These are phyloP conservation scores for Chrosomus eos DNA, from an alignment of 2,797 vertebrate genomes.

Conservation along the genomic window DNA sequence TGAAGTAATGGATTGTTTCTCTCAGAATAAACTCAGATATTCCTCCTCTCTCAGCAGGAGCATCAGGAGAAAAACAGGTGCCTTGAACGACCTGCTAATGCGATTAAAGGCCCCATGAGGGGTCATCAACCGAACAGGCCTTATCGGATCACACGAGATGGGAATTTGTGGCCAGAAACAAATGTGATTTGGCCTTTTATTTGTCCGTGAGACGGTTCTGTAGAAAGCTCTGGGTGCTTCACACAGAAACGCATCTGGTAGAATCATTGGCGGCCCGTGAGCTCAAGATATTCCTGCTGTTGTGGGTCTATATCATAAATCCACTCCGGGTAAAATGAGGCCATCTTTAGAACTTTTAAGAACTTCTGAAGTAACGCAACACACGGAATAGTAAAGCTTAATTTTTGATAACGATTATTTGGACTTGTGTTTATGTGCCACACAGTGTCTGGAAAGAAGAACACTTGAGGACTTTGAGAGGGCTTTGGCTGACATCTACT, in stretches of 20 bases:
- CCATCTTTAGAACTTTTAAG: constrained; percentile 18
- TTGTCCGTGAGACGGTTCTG: constrained; percentile 44
- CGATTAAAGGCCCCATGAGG: constrained; percentile 11
- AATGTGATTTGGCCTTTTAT: constrained; percentile 45
- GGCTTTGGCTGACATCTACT: constrained; percentile 57
- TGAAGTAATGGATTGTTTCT: neutral
- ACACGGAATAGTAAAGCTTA: neutral
- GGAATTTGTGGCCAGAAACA: constrained; percentile 50
- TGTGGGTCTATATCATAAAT: constrained; percentile 46
- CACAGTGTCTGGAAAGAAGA: neutral
- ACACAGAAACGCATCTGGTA: constrained; percentile 60
- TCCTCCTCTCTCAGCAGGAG: neutral
- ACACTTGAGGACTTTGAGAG: constrained; percentile 7
- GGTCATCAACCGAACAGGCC: constrained; percentile 26
- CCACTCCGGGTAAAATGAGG: constrained; percentile 33
- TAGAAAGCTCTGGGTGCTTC: constrained; percentile 45
- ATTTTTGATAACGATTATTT: constrained; percentile 39
- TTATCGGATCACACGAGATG: constrained; percentile 40
- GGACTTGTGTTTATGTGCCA: constrained; percentile 18
- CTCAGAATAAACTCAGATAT: neutral
- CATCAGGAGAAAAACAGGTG: constrained; percentile 30
- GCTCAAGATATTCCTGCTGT: constrained; percentile 47
- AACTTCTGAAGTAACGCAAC: neutral
- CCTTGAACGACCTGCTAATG: constrained; percentile 1
- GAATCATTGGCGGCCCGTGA: constrained; percentile 60